These are phyloP conservation scores for Camponotus floridanus DNA, from an alignment of 1,140 invertebrate species.

Conservation along the genomic window DNA sequence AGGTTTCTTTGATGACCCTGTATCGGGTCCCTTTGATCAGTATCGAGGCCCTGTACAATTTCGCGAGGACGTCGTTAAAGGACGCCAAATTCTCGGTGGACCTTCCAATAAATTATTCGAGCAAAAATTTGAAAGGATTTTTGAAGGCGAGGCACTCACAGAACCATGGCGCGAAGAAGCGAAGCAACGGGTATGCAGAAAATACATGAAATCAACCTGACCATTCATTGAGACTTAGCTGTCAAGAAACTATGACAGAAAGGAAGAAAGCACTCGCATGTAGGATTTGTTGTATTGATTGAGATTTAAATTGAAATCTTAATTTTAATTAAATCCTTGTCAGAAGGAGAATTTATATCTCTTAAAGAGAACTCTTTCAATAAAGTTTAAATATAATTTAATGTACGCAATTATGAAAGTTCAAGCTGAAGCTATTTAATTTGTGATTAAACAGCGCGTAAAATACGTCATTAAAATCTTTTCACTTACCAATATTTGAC, in stretches of 20 bases:
- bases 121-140: slow-evolving; percentile 74
- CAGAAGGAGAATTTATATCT: neutral
- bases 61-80: slow-evolving; percentile 63
- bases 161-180: slow-evolving; percentile 57
- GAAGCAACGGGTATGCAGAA: slow-evolving; percentile 47
- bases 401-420: neutral
- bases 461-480: neutral
- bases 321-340: slow-evolving; percentile 31
- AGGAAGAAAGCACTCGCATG: neutral
- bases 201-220: neutral
- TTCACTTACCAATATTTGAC: neutral
- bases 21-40: slow-evolving; percentile 69
- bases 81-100: slow-evolving; percentile 67
- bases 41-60: slow-evolving; percentile 55
- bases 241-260: neutral
- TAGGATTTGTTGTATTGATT: neutral
- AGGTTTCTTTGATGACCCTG: slow-evolving; percentile 79
- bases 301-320: slow-evolving; percentile 40
- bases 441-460: neutral
- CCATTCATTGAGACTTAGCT: slow-evolving; percentile 6
- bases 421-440: slow-evolving; percentile 2
- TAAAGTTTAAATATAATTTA: slow-evolving; percentile 34
- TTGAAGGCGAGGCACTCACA: slow-evolving; percentile 75
- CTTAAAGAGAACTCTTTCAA: neutral
- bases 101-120: slow-evolving; percentile 72